Base-by-base conservation (phyloP, 2,113 vertebrate species). In the Semnornis frantzii region DNA sequence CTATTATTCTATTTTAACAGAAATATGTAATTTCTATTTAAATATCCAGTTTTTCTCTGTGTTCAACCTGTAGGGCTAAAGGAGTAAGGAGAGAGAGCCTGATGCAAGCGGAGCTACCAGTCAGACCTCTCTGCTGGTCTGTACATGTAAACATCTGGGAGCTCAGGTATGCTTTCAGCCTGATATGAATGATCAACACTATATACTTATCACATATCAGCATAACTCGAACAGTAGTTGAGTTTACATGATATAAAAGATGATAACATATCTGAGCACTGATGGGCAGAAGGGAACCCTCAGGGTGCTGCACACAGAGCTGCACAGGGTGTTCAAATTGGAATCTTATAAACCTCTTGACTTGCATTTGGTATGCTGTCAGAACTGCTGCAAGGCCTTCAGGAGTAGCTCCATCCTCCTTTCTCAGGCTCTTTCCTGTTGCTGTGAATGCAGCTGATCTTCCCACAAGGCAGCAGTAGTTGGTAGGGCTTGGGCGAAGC, bases 211-310 rank as follows among this genome's bases (percentile, higher is more conserved):
- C 76, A 58, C 0, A 0, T 87, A 85, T 66, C 74, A 74, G 73
- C 24, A 44, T 62, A 92, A 64, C 68, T n/a, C 8, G 42, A 89
- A 89, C 60, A 44, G 87, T 80, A 82, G 94, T 48, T 42, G 68
- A 68, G 64, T 79, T 96, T 93, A 91, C 64, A 39, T 64, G 94
- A 94, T 93, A 33, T 42, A 76, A 82, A 87, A 66, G 42, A 28
- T 91, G 94, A 95, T 91, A 90, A 89, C 2, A 0, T 73, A 72
- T 89, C 87, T 72, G 2, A 48, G 70, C 60, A 73, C 15, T 85
- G 92, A 94, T 30, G 71, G 55, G 57, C 72, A 87, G 69, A 64
- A 89, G 37, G 42, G 78, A 92, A 39, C 60, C 71, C 68, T 68
- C 20, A 39, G 82, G 94, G 84, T 3, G 1, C 15, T 39, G 12